Base-by-base conservation (phyloP, 2,797 vertebrate genomes). In the Acestrorhynchus altus region DNA sequence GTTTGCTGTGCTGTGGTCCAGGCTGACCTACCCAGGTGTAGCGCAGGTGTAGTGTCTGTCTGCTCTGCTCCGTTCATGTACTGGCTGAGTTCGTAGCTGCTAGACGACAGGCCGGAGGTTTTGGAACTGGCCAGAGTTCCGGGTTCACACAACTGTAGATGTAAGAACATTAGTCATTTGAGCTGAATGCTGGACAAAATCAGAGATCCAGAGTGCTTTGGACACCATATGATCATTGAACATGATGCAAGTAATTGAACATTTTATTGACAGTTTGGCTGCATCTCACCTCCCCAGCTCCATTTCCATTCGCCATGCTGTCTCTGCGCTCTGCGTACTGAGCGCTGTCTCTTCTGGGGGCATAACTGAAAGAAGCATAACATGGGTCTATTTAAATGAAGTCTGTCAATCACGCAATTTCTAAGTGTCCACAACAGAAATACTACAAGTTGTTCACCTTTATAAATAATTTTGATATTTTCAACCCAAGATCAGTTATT, bases 81-180 rank as follows among this genome's bases (percentile, higher is more conserved):
- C 90, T 95, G 96, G 83, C 96, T 96, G 74, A 97, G 94, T 80
- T 97, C 96, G 0, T 90, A 94, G 88, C 92, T 90, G 46, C 96
- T 97, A 82, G 95, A 96, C 22, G 95, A 97, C 77, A 96, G 86
- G 0, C 96, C 96, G 0, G 94, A 96, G 68, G 92, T 91, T 11
- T 90, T 94, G 22, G 92, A 95, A 72, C 93, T 91, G 70, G 87
- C 89, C 64, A 96, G 89, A 0, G 81, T 85, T 54, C 88, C 89
- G 15, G 63, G 69, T 39, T 86, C 80, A 84, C 80, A 87, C 8
- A 74, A 42, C 70, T 92, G 22, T 1, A 18, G 13, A n/a, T 26
- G n/a, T 39, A 47, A 39, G 1, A 69, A 20, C 6, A 76, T 26
- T 16, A 44, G 16, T n/a, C n/a, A n/a, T 9, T 35, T 39, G 11